Base-by-base conservation (phyloP, 2,797 vertebrate genomes). In the Megaceryle alcyon region DNA sequence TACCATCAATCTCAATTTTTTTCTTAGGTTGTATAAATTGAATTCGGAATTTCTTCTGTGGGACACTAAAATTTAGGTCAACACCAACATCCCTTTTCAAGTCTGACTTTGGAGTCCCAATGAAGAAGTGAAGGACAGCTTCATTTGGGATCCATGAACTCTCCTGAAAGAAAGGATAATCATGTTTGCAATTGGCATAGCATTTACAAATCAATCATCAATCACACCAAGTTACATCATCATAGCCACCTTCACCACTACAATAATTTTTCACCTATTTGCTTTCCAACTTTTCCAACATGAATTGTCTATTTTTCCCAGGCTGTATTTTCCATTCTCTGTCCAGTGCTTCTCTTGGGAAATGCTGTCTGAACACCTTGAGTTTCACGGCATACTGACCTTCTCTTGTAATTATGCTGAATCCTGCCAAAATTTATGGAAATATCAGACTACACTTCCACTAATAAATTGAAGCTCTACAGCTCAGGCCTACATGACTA, bases 31-130 rank as follows among this genome's bases (percentile, higher is more conserved):
- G 98, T 33, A 95, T 97, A 80, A 99, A 95, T 71, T 97, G 98
- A 75, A 99, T 94, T 94, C 98, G 85, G 76, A 99, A 96, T 92
- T 96, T 98, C 57, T 96, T 98, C 86, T 87, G 94, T 18, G 87
- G 92, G 35, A 98, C 70, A 82, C 95, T 98, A 82, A 98, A 97
- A 95, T 96, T 97, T 80, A 99, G 33, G 72, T 99, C 98, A 94
- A 99, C 48, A 75, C 98, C 98, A 91, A 98, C 44, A 64, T 99
- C 98, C 96, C 99, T 98, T 56, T 97, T 97, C 53, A 98, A 83
- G 16, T 98, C 97, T 21, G 98, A 99, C 94, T 98, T 97, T 3
- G 98, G 99, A 2, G 98, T 99, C 70, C 98, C 98, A 65, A 98
- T 82, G 31, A 99, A 98, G 64, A 99, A 94, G 90, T 98, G 98